Evolutionary conservation across 1,140 invertebrate species (phyloP), one percentile per base, ranked within the genome.

Genomic region (Acromyrmex echinatior): DNA sequence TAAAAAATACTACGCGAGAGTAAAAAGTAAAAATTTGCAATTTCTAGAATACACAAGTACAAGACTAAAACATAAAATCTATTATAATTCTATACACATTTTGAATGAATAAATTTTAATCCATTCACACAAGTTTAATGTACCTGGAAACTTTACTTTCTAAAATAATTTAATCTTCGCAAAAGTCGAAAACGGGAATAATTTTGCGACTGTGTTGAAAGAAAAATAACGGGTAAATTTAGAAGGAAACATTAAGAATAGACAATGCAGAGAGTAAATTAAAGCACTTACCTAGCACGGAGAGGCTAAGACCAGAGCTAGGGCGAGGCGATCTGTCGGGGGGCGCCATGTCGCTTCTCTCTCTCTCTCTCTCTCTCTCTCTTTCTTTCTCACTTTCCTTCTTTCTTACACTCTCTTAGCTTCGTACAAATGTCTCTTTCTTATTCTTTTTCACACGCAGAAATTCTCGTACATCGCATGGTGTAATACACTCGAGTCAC

Each of bases 271-370:
- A 45, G 58, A 14, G 28, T 16, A 65, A 51, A 14, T 14, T 58
- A 21, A 87, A 93, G 4, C 49, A 25, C 93, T 94, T 90, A 95
- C 94, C 94, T 56, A 95, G 90, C 21, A 94, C 92, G 31, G 94
- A 95, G 88, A 93, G 93, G 89, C 94, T 95, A 82, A 94, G 91
- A 45, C 93, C 93, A 0, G 93, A 93, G 39, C 89, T 92, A 86
- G 93, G 93, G 71, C 93, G 92, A 68, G 92, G 86, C 71, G 92
- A 91, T 90, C 93, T 94, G 88, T 95, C 93, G 80, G 94, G 94
- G 81, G 94, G 94, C 92, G 94, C 94, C 94, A 95, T 95, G 76
- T 49, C 62, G 79, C 77, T 56, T 16, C 25, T 60, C 68, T 86
- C 56, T 60, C 25, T 35, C 28, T 53, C 10, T 51, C 16, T 45